phyloP scores from a whole-genome alignment of 2,888 invertebrate genomes.

The Hololepta plana region DNA sequence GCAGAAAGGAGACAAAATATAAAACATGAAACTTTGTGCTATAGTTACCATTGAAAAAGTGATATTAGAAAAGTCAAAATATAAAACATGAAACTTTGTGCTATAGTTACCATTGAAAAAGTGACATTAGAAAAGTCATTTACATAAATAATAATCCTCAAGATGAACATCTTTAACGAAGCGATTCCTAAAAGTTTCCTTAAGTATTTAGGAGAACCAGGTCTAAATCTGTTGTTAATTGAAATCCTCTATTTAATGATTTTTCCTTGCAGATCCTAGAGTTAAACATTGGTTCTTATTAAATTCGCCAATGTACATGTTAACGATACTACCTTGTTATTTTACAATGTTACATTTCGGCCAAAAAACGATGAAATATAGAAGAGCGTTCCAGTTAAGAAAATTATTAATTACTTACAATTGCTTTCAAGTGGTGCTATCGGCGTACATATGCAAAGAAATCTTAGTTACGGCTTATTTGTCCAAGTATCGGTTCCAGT shows the following conservation, averaged over 20 bases:
- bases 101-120: no score
- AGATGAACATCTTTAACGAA: slow-evolving; percentile 7
- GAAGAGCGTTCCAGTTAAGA: slow-evolving; percentile 64
- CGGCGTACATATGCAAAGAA: slow-evolving; percentile 56
- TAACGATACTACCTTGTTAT: slow-evolving; percentile 55
- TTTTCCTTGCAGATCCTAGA: slow-evolving; percentile 38
- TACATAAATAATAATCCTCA: no score
- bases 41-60: no score
- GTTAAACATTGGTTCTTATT: slow-evolving; percentile 66
- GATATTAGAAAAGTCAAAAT: no score
- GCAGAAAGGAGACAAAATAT: no score
- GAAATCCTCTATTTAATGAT: no score
- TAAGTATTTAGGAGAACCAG: slow-evolving; percentile 11
- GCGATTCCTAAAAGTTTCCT: slow-evolving; percentile 9
- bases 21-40: no score
- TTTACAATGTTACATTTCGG: slow-evolving; percentile 61
- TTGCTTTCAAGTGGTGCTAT: slow-evolving; percentile 63
- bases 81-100: no score
- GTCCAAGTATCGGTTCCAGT: slow-evolving; percentile 44
- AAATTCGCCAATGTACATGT: slow-evolving; percentile 64
- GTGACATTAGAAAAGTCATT: no score
- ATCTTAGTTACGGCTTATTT: slow-evolving; percentile 47
- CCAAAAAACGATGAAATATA: slow-evolving; percentile 68
- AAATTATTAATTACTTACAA: slow-evolving; percentile 67
- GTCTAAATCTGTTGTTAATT: no score